These are phyloP conservation scores for Gymnoscelis rufifasciata DNA, from an alignment of 2,888 invertebrate genomes.

Conservation along the genomic window DNA sequence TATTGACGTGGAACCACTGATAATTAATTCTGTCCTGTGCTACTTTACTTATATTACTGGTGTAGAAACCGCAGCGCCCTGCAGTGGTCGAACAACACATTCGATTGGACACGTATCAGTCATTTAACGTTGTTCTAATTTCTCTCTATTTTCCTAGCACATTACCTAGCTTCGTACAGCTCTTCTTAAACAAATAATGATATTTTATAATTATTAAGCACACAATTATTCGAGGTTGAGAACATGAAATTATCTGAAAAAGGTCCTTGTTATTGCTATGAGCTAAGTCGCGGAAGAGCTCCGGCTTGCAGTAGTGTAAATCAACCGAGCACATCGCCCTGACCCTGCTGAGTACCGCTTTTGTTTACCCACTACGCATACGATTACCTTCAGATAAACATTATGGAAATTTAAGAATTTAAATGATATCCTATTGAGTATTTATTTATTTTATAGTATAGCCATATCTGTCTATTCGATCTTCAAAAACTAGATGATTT, in stretches of 20 bases:
- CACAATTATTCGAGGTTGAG: no score
- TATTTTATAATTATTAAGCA: no score
- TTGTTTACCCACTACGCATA: conserved; percentile 55
- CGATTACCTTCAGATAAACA: conserved; percentile 56
- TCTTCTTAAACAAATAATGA: no score
- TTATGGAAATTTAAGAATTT: conserved; percentile 40
- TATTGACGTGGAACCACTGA: conserved; percentile 47
- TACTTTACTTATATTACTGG: conserved; percentile 69
- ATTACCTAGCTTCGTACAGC: no score
- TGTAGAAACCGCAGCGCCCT: conserved; percentile 62
- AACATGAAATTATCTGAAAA: conserved; percentile 19
- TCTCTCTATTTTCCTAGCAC: conserved; percentile 37
- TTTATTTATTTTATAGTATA: conserved; percentile 29
- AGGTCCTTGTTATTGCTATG: conserved; percentile 56
- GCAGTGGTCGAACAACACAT: conserved; percentile 57
- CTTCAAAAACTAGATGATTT: conserved; percentile 45
- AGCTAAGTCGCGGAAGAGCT: conserved; percentile 71
- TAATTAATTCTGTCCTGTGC: conserved; percentile 72
- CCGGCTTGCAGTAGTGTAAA: conserved; percentile 67
- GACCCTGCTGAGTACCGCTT: conserved; percentile 51
- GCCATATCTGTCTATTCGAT: conserved; percentile 38
- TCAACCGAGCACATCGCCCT: conserved; percentile 64
- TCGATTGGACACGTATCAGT: conserved; percentile 48
- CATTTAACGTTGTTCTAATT: conserved; percentile 62
- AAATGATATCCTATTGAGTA: conserved; percentile 45